Evolutionary conservation across 2,113 vertebrate species (phyloP), one percentile per base, ranked within the genome.

Genomic region (Dryoscopus gambensis): DNA sequence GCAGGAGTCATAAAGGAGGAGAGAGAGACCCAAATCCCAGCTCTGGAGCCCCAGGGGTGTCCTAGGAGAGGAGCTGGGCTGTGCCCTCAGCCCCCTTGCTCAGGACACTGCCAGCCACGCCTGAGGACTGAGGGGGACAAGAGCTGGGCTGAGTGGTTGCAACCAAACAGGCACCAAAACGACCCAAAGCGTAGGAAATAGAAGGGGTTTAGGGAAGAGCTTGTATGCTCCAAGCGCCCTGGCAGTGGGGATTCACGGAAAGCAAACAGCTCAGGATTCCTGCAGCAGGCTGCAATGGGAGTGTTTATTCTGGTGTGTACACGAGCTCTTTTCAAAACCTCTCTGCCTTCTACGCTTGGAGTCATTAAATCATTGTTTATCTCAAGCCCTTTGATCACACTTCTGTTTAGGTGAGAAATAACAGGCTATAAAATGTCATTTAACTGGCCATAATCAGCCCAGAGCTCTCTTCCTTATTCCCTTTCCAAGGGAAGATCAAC

Each of bases 351-450:
- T 68, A 14, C 37, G 23, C 31, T 83, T 80, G 21, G 11, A 78
- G 46, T 67, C 59, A 67, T 95, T 93, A 93, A 88, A 91, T 80
- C 50, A 40, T 37, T 71, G 81, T 93, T 91, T 96, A 82, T 85
- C 70, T 79, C 81, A 20, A 46, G 37, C 53, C n/a, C 70, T 85
- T 73, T 39, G 59, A 76, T 91, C 67, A 44, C 37, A 16, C 59
- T 93, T 80, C 21, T 74, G 59, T 47, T 93, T 53, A 90, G 70
- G 62, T 91, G 87, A 76, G 62, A 73, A 94, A 69, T 65, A 73
- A 10, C 12, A 84, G 57, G 44, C 74, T 69, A 23, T 96, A 82
- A 91, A 95, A 84, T 62, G 52, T 55, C 73, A 64, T 74, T 92
- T 59, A 53, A 24, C 20, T 33, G 59, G 23, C 40, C 30, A 31